Evolutionary conservation across 2,888 invertebrate genomes (phyloP).

Genomic region (Hydriomena furcata): DNA sequence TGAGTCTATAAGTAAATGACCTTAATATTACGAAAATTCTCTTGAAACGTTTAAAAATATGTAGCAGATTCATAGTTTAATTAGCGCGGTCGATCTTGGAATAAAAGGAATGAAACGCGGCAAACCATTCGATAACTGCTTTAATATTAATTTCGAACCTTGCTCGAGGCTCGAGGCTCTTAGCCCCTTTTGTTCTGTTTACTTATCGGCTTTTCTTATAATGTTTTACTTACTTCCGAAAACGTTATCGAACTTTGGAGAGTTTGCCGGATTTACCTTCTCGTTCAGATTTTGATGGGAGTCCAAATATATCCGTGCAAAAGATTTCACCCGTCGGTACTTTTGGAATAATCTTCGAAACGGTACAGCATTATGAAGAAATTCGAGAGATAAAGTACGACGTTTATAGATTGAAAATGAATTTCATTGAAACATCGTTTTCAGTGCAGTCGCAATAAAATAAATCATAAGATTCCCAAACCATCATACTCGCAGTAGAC

Average conservation of each 20-base stretch:
- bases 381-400: too few relatives aligned
- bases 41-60: constrained; percentile 1
- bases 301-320: background rate
- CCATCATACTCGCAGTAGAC: background rate
- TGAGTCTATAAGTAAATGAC: too few relatives aligned
- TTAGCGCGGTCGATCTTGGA: background rate
- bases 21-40: too few relatives aligned
- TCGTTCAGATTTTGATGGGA: constrained; percentile 3
- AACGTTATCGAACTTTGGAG: constrained; percentile 15
- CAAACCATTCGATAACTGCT: constrained; percentile 25
- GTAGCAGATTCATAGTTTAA: constrained; percentile 11
- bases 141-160: constrained; percentile 36
- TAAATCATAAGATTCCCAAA: background rate
- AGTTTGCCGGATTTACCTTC: constrained; percentile 2
- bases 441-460: constrained; percentile 4
- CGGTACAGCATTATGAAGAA: too few relatives aligned
- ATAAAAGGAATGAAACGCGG: constrained; percentile 7
- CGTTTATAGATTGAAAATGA: too few relatives aligned
- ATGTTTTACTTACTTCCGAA: constrained; percentile 30
- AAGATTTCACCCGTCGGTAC: too few relatives aligned
- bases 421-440: too few relatives aligned
- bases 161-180: constrained; percentile 22
- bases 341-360: too few relatives aligned
- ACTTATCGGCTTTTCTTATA: constrained; percentile 33
- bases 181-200: constrained; percentile 35